Conservation (phyloP, 2,888 invertebrate species). For the Ophion ventricosus region DNA sequence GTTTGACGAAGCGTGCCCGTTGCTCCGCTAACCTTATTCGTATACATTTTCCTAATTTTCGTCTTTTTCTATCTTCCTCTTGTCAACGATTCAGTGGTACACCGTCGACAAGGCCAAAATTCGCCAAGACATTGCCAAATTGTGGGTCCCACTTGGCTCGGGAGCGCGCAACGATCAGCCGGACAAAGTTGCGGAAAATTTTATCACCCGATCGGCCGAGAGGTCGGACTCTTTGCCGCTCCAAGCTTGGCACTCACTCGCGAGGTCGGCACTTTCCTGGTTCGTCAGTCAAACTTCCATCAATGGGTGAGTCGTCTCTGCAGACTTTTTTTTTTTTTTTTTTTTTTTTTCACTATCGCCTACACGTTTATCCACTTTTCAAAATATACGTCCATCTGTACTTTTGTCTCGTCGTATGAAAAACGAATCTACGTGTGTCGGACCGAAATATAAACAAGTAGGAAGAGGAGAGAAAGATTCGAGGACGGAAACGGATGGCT, state of each 20-base stretch:
- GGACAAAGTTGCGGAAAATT: slow-evolving; percentile 90
- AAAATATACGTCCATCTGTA: not conserved
- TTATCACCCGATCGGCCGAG: slow-evolving; percentile 89
- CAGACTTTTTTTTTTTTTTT: not conserved
- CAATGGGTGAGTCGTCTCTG: slow-evolving; percentile 91
- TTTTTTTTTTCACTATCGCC: not conserved
- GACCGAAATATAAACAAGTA: too few relatives aligned
- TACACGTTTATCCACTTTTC: not conserved
- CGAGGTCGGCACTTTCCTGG: slow-evolving; percentile 92
- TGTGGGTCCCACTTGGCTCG: slow-evolving; percentile 88
- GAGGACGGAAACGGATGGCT: slow-evolving; percentile 14
- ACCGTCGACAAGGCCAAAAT: slow-evolving; percentile 86
- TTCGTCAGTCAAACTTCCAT: slow-evolving; percentile 98
- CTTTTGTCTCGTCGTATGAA: too few relatives aligned
- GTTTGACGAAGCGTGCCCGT: slow-evolving; percentile 32
- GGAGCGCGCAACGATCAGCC: slow-evolving; percentile 77
- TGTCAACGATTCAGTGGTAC: slow-evolving; percentile 87
- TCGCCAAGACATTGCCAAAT: slow-evolving; percentile 84
- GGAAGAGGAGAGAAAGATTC: not conserved
- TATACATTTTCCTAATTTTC: not conserved
- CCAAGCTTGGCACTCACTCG: slow-evolving; percentile 95
- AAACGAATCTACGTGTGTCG: too few relatives aligned
- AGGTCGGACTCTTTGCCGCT: slow-evolving; percentile 94
- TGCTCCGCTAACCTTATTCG: not conserved
- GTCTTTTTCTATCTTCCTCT: slow-evolving; percentile 10